phyloP scores from a whole-genome alignment of 2,113 vertebrate genomes.

The Spilogale gracilis region DNA sequence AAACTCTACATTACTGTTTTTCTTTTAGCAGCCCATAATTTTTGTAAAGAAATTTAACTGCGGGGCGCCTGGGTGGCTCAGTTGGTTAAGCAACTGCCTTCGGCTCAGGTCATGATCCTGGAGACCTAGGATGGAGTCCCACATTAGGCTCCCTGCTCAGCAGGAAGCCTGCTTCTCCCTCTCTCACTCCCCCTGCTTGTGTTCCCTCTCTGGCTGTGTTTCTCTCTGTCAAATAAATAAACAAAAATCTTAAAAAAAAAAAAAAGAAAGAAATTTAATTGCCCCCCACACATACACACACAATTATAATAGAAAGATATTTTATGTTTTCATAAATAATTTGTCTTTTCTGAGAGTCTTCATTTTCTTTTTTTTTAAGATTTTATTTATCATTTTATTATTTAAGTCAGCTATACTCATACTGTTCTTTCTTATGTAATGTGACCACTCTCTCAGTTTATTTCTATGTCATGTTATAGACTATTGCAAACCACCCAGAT shows the following conservation, averaged over 20 bases:
- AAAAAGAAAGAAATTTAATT: no score
- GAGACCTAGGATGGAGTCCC: no score
- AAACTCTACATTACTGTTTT: neutral
- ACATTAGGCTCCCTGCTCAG: no score
- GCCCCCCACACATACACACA: neutral
- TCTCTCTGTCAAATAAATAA: no score
- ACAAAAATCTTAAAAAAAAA: no score
- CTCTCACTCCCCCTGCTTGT: no score
- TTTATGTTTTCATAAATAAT: neutral
- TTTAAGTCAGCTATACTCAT: neutral
- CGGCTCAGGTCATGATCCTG: no score
- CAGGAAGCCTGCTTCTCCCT: no score
- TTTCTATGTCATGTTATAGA: neutral
- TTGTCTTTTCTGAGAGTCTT: neutral
- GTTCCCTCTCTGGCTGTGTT: no score
- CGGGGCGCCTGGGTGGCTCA: no score
- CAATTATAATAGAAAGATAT: neutral
- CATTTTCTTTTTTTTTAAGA: neutral
- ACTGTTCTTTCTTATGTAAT: neutral
- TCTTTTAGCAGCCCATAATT: neutral
- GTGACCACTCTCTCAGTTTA: neutral
- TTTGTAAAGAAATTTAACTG: neutral
- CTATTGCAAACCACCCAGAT: neutral
- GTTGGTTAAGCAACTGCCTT: no score
- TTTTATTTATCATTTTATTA: neutral